Base-by-base conservation (phyloP, 2,888 invertebrate genomes). In the Oxystoma pomonae region DNA sequence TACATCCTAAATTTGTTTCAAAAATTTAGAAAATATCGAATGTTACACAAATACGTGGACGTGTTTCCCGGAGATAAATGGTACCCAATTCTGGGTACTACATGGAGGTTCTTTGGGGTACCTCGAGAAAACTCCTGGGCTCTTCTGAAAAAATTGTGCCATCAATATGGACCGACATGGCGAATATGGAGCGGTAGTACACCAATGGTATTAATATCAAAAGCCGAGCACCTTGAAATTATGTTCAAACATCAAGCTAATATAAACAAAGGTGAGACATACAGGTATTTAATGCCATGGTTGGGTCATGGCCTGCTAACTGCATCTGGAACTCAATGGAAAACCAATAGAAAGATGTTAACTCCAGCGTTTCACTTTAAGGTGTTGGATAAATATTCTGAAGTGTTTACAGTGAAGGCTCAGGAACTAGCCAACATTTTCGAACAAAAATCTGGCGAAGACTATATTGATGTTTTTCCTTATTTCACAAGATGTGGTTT, bases 311-410 rank as follows among this genome's bases (percentile, higher is more conserved):
- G 35, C 35, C 35, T 35, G 12, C 5, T 35, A 35, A 35, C 35
- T 35, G 35, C 35, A 7, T 12, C 35, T 35, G 12, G 12, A 12
- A 35, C 35, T 12, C 3, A 35, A 35, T 35, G 35, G 35, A 35
- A 35, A 12, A 12, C 12, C 12, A 35, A 53, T 53, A 60, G 67
- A 20, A 62, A 61, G 60, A 56, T 65, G 7, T 64, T 67, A 20
- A 67, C 60, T 2, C 67, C 67, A 7, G 52, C 75, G n/a, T 76
- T 77, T 60, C 77, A 77, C 66, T 76, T 76, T 66, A 70, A 72
- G 66, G 72, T 76, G 22, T 64, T 76, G 56, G 76, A 76, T 62
- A 67, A 66, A 58, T 75, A 76, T 62, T 67, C 69, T 20, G 73
- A 73, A 57, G 69, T 73, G 22, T 75, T 77, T 60, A 68, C 69